Evolutionary conservation across 1,140 invertebrate species (phyloP).

Genomic region (Goniozus legneri): DNA sequence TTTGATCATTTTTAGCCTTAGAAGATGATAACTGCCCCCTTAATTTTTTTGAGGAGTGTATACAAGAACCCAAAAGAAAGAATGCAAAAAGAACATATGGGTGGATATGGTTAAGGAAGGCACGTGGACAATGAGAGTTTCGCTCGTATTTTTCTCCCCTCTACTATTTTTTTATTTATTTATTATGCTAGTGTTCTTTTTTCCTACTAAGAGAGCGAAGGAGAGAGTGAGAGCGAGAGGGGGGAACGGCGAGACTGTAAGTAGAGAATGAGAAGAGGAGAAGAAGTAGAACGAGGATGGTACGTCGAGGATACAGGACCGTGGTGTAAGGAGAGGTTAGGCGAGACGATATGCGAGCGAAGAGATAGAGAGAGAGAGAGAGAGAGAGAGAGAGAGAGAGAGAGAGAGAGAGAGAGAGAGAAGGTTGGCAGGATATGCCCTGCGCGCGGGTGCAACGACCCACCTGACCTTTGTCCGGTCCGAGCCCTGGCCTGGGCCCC

Average conservation of each 20-base stretch:
- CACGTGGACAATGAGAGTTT: too few species aligned
- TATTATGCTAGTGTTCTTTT: too few species aligned
- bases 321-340: conserved; percentile 8
- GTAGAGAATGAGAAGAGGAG: neutral
- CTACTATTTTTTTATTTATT: too few species aligned
- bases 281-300: too few species aligned
- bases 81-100: too few species aligned
- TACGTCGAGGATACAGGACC: neutral
- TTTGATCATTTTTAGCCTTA: too few species aligned
- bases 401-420: conserved; percentile 15
- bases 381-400: neutral
- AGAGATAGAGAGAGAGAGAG: conserved; percentile 13
- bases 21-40: too few species aligned
- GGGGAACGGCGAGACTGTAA: conserved; percentile 8
- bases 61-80: too few species aligned
- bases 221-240: conserved; percentile 4
- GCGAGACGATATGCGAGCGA: conserved; percentile 19
- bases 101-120: too few species aligned
- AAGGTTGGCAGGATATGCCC: conserved; percentile 46
- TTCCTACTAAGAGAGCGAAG: neutral
- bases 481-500: conserved; percentile 41
- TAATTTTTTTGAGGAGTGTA: too few species aligned
- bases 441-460: conserved; percentile 53
- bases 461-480: conserved; percentile 51
- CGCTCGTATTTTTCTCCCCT: too few species aligned